phyloP scores from a whole-genome alignment of 2,888 invertebrate species.

The Graphium colonna region DNA sequence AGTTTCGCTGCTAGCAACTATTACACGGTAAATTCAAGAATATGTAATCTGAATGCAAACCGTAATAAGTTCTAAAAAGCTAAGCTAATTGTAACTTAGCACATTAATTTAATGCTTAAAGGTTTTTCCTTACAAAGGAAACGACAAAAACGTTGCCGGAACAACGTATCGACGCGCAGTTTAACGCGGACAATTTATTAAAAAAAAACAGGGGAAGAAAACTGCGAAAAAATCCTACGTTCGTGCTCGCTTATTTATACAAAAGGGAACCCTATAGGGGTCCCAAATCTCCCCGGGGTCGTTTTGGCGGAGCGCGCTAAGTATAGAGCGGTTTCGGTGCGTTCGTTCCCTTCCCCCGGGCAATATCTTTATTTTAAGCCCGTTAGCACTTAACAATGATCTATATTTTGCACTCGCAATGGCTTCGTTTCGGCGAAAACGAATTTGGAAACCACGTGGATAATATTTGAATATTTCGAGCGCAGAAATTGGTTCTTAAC shows the following conservation, averaged over 20 bases:
- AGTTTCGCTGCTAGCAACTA: no score
- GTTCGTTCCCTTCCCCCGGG: constrained; percentile 13
- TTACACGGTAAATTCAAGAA: no score
- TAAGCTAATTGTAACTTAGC: no score
- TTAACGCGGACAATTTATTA: background rate
- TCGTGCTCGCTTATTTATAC: constrained; percentile 1
- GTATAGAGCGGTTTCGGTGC: constrained; percentile 11
- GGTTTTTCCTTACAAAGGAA: no score
- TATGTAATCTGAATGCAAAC: no score
- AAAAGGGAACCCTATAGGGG: constrained; percentile 1
- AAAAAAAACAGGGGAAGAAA: constrained; percentile 1
- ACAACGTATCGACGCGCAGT: no score
- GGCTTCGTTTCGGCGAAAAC: constrained; percentile 1
- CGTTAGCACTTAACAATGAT: constrained; percentile 17
- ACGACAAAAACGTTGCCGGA: no score
- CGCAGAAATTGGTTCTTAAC: no score
- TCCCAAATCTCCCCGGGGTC: constrained; percentile 6
- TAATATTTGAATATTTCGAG: no score
- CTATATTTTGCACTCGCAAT: constrained; percentile 11
- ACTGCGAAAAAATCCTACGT: background rate
- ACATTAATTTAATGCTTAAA: no score
- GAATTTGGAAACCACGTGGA: background rate
- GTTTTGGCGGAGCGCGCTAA: constrained; percentile 11
- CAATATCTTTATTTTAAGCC: constrained; percentile 17
- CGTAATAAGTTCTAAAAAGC: no score